These are phyloP conservation scores for Flexamia atlantica DNA, from an alignment of 2,888 invertebrate genomes.

Conservation along the genomic window DNA sequence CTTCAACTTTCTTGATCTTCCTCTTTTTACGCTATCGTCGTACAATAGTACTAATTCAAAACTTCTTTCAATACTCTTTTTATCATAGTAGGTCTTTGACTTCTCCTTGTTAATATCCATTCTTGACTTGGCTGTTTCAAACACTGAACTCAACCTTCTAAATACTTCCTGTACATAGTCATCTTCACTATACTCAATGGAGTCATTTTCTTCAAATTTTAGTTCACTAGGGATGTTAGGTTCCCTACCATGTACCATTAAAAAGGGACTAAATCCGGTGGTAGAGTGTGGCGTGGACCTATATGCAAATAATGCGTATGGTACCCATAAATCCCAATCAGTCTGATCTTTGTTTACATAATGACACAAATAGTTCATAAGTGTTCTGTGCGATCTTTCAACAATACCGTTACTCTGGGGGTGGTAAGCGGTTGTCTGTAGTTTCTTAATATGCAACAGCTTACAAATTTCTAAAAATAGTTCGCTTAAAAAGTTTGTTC, in stretches of 20 bases:
- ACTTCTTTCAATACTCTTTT: neutral
- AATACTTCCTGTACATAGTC: constrained; percentile 31
- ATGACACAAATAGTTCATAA: constrained; percentile 9
- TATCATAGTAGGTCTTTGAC: constrained; percentile 39
- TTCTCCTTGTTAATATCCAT: neutral
- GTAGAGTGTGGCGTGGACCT: neutral
- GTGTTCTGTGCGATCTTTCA: neutral
- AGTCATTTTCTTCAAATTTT: neutral
- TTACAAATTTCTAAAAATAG: constrained; percentile 19
- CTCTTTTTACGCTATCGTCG: constrained; percentile 47
- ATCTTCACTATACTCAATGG: too few relatives aligned
- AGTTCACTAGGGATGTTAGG: constrained; percentile 19
- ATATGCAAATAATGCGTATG: constrained; percentile 6
- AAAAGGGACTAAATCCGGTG: constrained; percentile 1
- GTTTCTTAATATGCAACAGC: constrained; percentile 12
- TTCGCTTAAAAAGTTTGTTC: neutral
- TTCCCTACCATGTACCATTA: too few relatives aligned
- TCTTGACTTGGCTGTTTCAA: neutral
- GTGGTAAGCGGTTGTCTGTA: neutral
- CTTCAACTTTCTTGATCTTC: constrained; percentile 42
- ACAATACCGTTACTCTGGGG: neutral
- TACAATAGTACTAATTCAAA: constrained; percentile 29
- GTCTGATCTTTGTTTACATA: too few relatives aligned
- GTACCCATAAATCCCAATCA: constrained; percentile 14
- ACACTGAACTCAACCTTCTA: neutral